These are phyloP conservation scores for Tor tambroides DNA, from an alignment of 2,113 vertebrate species.

Conservation along the genomic window DNA sequence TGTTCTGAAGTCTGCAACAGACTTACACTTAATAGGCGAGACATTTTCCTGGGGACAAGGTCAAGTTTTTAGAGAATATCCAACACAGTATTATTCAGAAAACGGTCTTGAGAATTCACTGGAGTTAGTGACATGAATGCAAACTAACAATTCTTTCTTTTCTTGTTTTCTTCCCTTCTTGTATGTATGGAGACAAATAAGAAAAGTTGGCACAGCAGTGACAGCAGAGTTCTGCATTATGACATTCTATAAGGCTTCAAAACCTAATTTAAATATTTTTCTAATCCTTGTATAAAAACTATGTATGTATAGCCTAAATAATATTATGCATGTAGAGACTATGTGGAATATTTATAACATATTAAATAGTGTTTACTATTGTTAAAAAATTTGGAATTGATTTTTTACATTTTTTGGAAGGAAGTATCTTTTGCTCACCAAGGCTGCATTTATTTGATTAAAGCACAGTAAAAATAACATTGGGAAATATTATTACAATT, in stretches of 20 bases:
- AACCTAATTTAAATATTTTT: not conserved
- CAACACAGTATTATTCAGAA: not conserved
- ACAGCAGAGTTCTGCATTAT: not conserved
- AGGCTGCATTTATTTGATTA: too few relatives aligned
- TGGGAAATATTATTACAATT: too few relatives aligned
- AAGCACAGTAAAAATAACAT: too few relatives aligned
- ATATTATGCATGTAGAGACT: not conserved
- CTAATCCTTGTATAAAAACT: not conserved
- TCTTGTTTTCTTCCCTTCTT: not conserved
- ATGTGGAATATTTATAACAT: too few relatives aligned
- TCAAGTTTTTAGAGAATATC: conserved; percentile 3
- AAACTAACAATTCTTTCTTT: not conserved
- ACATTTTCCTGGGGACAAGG: conserved; percentile 49
- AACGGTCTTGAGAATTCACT: not conserved
- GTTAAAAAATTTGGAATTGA: too few relatives aligned
- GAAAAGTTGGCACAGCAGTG: not conserved
- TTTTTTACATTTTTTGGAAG: too few relatives aligned
- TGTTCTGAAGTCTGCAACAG: conserved; percentile 48
- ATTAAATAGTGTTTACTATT: too few relatives aligned
- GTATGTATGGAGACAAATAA: not conserved
- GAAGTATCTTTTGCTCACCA: too few relatives aligned
- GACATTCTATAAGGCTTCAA: not conserved
- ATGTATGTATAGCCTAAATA: not conserved
- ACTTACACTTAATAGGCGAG: conserved; percentile 51
- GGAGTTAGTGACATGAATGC: not conserved